phyloP scores from a whole-genome alignment of 2,113 vertebrate species.

The Chloroceryle aenea region DNA sequence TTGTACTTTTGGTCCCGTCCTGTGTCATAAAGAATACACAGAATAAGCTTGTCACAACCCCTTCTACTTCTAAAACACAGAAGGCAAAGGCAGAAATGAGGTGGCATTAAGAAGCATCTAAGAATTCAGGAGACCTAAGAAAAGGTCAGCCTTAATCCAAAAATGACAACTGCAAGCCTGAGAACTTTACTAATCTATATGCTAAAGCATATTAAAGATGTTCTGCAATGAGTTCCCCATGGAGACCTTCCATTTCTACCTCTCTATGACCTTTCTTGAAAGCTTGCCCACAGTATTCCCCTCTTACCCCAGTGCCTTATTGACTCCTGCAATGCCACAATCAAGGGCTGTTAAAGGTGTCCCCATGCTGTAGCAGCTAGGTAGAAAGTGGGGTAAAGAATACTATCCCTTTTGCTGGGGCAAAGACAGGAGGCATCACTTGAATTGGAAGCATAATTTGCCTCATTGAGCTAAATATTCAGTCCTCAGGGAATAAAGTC shows the following conservation, averaged over 20 bases:
- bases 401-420: neutral
- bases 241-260: neutral
- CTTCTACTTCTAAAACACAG: neutral
- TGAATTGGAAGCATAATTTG: neutral
- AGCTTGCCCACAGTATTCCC: neutral
- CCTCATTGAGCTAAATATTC: neutral
- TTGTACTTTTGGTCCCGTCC: neutral
- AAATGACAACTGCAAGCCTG: neutral
- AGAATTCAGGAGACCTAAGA: neutral
- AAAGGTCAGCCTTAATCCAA: neutral
- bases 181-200: neutral
- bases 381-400: neutral
- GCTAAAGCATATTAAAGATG: neutral
- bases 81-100: neutral
- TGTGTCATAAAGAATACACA: neutral
- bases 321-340: neutral
- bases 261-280: neutral
- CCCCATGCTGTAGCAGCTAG: neutral
- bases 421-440: neutral
- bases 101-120: neutral
- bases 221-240: neutral
- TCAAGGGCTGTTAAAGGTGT: neutral
- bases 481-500: neutral
- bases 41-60: neutral
- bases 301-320: neutral